Conservation (phyloP, 2,888 invertebrate genomes). For the Fragum fragum region DNA sequence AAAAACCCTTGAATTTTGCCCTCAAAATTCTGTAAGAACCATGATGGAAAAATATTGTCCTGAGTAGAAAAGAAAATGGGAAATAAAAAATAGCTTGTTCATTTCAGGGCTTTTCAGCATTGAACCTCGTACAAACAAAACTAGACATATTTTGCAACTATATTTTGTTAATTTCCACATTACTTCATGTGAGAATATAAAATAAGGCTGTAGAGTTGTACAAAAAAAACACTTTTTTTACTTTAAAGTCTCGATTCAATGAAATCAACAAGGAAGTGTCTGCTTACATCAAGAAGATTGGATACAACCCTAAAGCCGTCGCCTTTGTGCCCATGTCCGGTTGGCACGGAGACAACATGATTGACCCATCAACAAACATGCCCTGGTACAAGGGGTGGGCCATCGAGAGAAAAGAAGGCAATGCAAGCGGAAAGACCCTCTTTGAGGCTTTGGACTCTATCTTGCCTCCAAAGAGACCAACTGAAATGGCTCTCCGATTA, state of each 20-base stretch:
- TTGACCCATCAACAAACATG: conserved; percentile 96
- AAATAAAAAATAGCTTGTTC: too few relatives aligned
- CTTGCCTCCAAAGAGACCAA: conserved; percentile 97
- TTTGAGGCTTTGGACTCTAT: conserved; percentile 99
- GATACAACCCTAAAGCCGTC: conserved; percentile 99
- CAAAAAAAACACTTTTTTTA: neutral
- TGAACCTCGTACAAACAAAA: too few relatives aligned
- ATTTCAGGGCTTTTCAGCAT: too few relatives aligned
- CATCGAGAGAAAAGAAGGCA: conserved; percentile 87
- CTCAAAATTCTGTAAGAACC: too few relatives aligned
- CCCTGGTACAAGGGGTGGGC: conserved; percentile 94
- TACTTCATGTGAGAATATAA: too few relatives aligned
- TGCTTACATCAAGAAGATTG: conserved; percentile 99
- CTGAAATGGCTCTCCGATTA: conserved; percentile 98
- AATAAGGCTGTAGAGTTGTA: too few relatives aligned
- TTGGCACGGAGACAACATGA: conserved; percentile 99
- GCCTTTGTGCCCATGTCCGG: conserved; percentile 99
- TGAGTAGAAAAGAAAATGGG: too few relatives aligned
- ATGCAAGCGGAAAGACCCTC: conserved; percentile 92
- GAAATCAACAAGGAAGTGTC: conserved; percentile 99
- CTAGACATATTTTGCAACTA: too few relatives aligned
- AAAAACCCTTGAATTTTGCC: too few relatives aligned
- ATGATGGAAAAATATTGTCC: too few relatives aligned
- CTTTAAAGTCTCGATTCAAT: conserved; percentile 92
- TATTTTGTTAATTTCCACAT: too few relatives aligned